Percentiles rank a stretch among this genome's conserved stretches.
phyloP scores from a whole-genome alignment of 2,888 invertebrate genomes.

The Hyposoter dolosus region DNA sequence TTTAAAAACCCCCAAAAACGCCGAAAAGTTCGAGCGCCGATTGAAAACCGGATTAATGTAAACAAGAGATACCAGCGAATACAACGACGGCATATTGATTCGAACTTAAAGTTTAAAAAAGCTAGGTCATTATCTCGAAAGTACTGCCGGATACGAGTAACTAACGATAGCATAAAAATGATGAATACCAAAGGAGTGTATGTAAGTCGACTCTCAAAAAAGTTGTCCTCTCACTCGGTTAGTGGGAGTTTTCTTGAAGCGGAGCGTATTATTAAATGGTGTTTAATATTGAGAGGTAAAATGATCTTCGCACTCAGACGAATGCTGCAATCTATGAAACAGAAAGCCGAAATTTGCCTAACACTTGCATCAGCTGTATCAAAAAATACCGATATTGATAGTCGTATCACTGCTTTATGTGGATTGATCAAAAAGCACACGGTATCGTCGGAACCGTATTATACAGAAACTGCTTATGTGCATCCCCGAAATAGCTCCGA shows the following conservation, averaged over 20 bases:
- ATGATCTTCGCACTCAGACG: not conserved
- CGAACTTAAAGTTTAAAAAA: no score
- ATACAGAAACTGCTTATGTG: conserved; percentile 2
- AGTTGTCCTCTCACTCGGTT: not conserved
- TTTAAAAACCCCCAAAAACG: no score
- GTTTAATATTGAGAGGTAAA: not conserved
- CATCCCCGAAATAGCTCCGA: not conserved
- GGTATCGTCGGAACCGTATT: conserved; percentile 2
- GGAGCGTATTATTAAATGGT: not conserved
- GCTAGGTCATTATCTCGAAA: not conserved
- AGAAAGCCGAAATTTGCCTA: conserved; percentile 1
- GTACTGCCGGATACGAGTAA: not conserved
- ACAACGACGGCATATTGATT: no score
- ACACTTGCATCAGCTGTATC: not conserved
- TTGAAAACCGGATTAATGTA: no score
- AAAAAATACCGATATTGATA: not conserved
- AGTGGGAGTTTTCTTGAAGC: not conserved
- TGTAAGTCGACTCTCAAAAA: not conserved
- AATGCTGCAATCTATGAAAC: not conserved
- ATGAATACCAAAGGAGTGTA: not conserved
- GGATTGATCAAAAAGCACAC: conserved; percentile 1
- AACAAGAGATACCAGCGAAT: no score
- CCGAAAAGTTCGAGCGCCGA: no score
- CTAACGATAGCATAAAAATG: conserved; percentile 2
- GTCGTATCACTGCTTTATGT: not conserved